Conservation (phyloP, 2,888 invertebrate genomes). For the Pyralis farinalis region DNA sequence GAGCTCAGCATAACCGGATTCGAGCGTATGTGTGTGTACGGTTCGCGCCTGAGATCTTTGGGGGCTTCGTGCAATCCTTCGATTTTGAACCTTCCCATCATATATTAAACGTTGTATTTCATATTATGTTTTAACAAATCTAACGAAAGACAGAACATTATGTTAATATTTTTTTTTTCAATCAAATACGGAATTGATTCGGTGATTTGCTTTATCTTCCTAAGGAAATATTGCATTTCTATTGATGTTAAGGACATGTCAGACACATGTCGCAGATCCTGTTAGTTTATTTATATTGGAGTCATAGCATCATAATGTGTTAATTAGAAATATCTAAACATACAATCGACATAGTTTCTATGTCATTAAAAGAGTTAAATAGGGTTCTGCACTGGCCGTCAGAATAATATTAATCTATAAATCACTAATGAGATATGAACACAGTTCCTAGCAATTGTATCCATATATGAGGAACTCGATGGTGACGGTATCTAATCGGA, state of each 20-base stretch:
- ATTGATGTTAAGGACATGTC: conserved; percentile 7
- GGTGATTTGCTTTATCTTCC: conserved; percentile 5
- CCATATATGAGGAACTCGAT: no score
- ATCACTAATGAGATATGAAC: background rate
- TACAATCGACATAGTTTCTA: background rate
- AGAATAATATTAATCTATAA: background rate
- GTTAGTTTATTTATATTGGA: background rate
- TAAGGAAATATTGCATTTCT: conserved; percentile 7
- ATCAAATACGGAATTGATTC: conserved; percentile 4
- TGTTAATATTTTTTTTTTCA: conserved; percentile 1
- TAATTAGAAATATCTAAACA: conserved; percentile 1
- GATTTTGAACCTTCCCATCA: conserved; percentile 28
- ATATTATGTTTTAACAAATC: conserved; percentile 7
- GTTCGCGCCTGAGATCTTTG: conserved; percentile 30
- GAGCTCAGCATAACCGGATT: conserved; percentile 51
- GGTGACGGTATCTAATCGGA: no score
- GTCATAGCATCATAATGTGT: background rate
- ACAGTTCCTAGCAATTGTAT: conserved; percentile 3
- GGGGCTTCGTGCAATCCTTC: conserved; percentile 25
- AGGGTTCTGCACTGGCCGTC: background rate
- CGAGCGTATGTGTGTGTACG: conserved; percentile 30
- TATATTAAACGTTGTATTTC: conserved; percentile 33
- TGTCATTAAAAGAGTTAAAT: background rate
- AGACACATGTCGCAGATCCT: background rate
- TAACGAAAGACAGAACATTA: background rate